phyloP scores from a whole-genome alignment of 2,113 vertebrate species.

The Rhinolophus sinicus region DNA sequence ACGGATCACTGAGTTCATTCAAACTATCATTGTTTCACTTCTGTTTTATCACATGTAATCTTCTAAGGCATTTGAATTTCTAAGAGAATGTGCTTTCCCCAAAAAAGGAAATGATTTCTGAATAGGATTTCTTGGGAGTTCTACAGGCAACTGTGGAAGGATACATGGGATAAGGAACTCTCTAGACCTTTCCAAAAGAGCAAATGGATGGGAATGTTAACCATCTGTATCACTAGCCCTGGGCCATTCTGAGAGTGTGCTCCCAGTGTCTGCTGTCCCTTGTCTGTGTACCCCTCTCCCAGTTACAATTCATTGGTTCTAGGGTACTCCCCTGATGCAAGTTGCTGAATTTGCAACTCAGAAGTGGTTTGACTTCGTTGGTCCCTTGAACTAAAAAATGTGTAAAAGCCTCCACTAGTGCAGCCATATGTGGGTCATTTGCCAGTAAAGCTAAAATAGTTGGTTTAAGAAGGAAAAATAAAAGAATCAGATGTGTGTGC shows the following conservation, averaged over 20 bases:
- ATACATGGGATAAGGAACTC: not conserved
- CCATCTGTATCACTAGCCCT: not conserved
- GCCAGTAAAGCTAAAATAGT: not conserved
- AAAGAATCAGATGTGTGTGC: not conserved
- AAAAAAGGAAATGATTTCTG: not conserved
- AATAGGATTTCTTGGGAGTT: not conserved
- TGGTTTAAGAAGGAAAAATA: not conserved
- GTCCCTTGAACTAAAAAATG: not conserved
- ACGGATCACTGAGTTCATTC: not conserved
- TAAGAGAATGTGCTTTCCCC: not conserved
- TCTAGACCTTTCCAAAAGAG: not conserved
- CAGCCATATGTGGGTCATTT: not conserved
- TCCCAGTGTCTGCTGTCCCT: accelerated
- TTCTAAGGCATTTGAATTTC: not conserved
- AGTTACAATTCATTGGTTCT: not conserved
- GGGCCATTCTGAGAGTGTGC: not conserved
- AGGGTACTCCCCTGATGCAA: not conserved
- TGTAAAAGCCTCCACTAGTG: not conserved
- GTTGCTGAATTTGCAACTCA: not conserved
- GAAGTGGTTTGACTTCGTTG: not conserved
- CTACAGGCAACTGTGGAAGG: not conserved
- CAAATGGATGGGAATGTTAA: not conserved
- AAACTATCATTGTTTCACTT: not conserved
- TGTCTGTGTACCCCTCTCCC: not conserved
- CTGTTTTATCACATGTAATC: not conserved